Percentiles rank a stretch among this genome's conserved stretches.
phyloP scores from a whole-genome alignment of 1,140 invertebrate species.

The Charaxes varanes region DNA sequence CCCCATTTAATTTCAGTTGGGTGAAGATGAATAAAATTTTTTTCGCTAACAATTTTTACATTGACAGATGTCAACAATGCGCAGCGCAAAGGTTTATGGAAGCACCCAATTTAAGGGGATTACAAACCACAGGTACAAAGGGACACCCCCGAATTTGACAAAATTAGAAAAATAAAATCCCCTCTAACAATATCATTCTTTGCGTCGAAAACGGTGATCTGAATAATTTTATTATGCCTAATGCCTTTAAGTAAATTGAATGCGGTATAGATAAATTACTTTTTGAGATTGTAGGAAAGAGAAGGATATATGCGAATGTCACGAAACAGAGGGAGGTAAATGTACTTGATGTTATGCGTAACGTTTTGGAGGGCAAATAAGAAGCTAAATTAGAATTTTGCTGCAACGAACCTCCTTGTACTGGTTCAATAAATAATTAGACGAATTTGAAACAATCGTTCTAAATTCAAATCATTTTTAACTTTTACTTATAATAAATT shows the following conservation, averaged over 20 bases:
- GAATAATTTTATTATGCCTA: slow-evolving; percentile 63
- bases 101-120: slow-evolving; percentile 23
- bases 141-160: slow-evolving; percentile 20
- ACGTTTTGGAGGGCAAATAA: no score
- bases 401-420: no score
- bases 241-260: slow-evolving; percentile 50
- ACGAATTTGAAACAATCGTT: no score
- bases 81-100: slow-evolving; percentile 10
- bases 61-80: slow-evolving; percentile 11
- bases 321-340: slow-evolving; percentile 24
- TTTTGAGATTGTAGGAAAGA: slow-evolving; percentile 22
- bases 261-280: slow-evolving; percentile 43
- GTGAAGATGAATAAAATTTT: no score
- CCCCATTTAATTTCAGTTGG: no score
- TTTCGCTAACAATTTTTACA: no score
- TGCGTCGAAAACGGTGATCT: slow-evolving; percentile 32
- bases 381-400: no score
- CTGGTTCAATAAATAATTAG: no score
- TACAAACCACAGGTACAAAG: slow-evolving; percentile 44
- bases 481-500: no score
- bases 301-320: slow-evolving; percentile 16
- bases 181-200: slow-evolving; percentile 33
- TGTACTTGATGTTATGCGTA: no score
- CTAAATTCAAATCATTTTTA: no score
- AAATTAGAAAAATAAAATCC: slow-evolving; percentile 45